phyloP scores from a whole-genome alignment of 2,888 invertebrate species.

The Miltochrista miniata region DNA sequence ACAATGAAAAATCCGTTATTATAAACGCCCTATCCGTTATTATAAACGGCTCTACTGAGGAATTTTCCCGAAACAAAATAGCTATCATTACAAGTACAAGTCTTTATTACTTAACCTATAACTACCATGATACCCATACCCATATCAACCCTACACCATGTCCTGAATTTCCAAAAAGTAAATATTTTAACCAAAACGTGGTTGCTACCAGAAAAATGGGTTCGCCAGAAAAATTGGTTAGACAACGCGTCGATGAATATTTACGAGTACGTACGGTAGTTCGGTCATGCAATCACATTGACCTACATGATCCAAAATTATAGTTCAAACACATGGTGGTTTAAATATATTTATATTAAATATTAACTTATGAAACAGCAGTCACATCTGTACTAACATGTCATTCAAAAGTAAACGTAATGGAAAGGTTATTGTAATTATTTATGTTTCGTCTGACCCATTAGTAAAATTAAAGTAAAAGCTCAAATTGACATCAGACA shows the following conservation, averaged over 20 bases:
- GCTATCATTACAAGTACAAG: no score
- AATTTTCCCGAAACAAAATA: no score
- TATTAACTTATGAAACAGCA: constrained; percentile 28
- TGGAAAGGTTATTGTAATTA: constrained; percentile 16
- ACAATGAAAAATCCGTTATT: no score
- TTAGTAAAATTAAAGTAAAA: constrained; percentile 25
- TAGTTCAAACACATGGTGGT: constrained; percentile 33
- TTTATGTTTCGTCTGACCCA: constrained; percentile 26
- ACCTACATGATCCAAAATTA: constrained; percentile 41
- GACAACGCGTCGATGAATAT: constrained; percentile 42
- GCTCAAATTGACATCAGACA: constrained; percentile 18
- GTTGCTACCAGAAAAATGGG: constrained; percentile 9
- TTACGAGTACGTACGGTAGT: no score
- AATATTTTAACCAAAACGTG: background rate
- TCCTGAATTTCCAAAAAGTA: no score
- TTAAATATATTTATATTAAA: constrained; percentile 24
- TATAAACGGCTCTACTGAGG: no score
- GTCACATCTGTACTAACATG: constrained; percentile 34
- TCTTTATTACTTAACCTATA: no score
- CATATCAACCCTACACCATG: background rate
- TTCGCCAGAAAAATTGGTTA: constrained; percentile 12
- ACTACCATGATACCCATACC: no score
- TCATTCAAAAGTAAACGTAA: constrained; percentile 26
- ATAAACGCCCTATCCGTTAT: no score
- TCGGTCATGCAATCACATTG: constrained; percentile 54